Percentiles rank a stretch among this genome's conserved stretches.
phyloP scores from a whole-genome alignment of 2,113 vertebrate species.

The Oreotrochilus melanogaster region DNA sequence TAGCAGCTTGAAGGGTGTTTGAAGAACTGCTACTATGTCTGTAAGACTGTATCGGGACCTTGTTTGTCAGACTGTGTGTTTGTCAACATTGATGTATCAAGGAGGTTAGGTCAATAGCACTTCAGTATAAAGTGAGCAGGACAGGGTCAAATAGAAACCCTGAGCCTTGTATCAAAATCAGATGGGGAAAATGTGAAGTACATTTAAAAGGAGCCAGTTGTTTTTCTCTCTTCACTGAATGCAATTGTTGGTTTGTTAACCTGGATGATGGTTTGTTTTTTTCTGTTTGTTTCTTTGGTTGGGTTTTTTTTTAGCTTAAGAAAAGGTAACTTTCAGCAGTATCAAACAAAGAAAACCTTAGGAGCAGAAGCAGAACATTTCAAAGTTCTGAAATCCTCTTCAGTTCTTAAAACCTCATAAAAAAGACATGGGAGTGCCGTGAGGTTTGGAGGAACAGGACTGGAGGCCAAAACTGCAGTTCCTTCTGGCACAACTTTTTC shows the following conservation, averaged over 20 bases:
- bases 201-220: neutral
- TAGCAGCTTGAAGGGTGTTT: neutral
- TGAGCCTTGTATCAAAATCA: neutral
- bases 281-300: too few relatives aligned
- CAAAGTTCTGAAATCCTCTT: neutral
- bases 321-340: neutral
- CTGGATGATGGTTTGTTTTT: neutral
- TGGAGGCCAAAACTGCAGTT: neutral
- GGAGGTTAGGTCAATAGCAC: neutral
- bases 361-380: neutral
- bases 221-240: neutral
- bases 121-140: neutral
- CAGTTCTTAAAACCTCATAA: neutral
- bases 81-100: neutral
- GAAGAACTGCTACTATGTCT: neutral
- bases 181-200: neutral
- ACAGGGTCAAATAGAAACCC: neutral
- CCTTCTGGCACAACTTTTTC: neutral
- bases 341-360: neutral
- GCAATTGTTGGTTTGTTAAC: neutral
- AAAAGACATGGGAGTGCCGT: neutral
- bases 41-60: neutral
- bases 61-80: conserved; percentile 4
- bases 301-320: neutral
- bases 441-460: neutral